Base-by-base conservation (phyloP, 2,888 invertebrate genomes). In the Silvanus unidentatus region DNA sequence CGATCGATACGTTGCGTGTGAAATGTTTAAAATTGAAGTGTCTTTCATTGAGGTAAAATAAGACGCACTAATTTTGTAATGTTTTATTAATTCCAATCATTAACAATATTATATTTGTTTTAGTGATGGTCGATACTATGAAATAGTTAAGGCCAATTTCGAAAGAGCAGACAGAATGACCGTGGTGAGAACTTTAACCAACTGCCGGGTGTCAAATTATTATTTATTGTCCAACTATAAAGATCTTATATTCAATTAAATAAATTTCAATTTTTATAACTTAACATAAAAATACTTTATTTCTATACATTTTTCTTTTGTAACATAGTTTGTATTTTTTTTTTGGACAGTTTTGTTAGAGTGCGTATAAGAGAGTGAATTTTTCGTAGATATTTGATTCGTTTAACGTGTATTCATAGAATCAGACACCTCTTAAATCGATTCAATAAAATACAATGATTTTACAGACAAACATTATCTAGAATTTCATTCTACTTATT, bases 81-180 rank as follows among this genome's bases (percentile, higher is more conserved):
- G 22, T 22, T 22, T 8, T 22, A 22, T 22, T 22, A 22, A 22
- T 22, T 22, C 22, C 3, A 22, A 5, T 22, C 8, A 22, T 22
- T 22, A 22, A 22, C 22, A 22, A 22, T 22, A 22, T 5, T 22
- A 5, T 22, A 8, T 22, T 22, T 22, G 22, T 75, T 75, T 39
- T 73, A 92, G 96, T 66, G 99, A 99, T 70, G 99, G 99, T 1
- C 88, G 98, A 47, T 99, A 99, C 73, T 99, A 97, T 70, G 99
- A 99, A 74, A 88, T 98, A 57, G 97, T 97, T 28, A 96, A 98
- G 72, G 98, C 98, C 0, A 99, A 99, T 75, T 99, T 98, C 72
- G 98, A 99, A 73, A 81, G 99, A 61, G 98, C 99, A 1, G 99
- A 98, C 73, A 81, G 99, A 55, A 82, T 84, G 57, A 97, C 97